phyloP scores from a whole-genome alignment of 2,888 invertebrate species.

The Caenorhabditis sinica region DNA sequence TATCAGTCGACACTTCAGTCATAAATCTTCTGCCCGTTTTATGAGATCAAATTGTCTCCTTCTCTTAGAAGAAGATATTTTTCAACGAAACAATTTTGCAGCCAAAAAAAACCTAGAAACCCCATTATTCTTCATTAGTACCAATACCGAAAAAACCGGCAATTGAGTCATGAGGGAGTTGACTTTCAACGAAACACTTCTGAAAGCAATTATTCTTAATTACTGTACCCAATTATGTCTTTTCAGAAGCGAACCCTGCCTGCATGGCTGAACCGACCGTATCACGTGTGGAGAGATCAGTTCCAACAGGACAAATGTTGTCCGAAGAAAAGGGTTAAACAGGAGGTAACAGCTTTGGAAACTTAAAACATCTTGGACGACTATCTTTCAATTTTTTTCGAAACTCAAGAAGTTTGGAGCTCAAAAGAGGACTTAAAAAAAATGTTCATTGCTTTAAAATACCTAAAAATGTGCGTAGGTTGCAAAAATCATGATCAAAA shows the following conservation, averaged over 20 bases:
- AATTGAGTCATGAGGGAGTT: too few species aligned
- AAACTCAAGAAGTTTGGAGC: too few species aligned
- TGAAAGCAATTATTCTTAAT: not conserved
- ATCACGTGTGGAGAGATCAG: slow-evolving; percentile 70
- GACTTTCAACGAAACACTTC: slow-evolving; percentile 22
- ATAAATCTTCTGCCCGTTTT: slow-evolving; percentile 16
- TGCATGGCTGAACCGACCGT: slow-evolving; percentile 60
- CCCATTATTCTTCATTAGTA: too few species aligned
- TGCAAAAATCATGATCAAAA: too few species aligned
- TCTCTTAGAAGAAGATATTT: not conserved
- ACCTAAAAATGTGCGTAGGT: too few species aligned
- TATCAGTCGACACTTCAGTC: slow-evolving; percentile 1
- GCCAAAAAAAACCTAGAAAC: not conserved
- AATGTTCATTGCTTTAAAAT: too few species aligned
- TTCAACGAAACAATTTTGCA: slow-evolving; percentile 12
- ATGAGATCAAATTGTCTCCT: slow-evolving; percentile 22
- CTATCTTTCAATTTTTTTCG: too few species aligned
- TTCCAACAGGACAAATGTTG: slow-evolving; percentile 74
- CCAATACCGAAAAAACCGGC: too few species aligned
- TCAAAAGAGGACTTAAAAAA: too few species aligned
- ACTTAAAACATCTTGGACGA: too few species aligned
- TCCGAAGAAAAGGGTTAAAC: slow-evolving; percentile 58
- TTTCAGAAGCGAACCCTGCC: slow-evolving; percentile 50
- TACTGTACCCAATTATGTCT: not conserved
- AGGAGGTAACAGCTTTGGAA: slow-evolving; percentile 59